Evolutionary conservation across 2,797 vertebrate genomes (phyloP).

Genomic region (Acropternis orthonyx): DNA sequence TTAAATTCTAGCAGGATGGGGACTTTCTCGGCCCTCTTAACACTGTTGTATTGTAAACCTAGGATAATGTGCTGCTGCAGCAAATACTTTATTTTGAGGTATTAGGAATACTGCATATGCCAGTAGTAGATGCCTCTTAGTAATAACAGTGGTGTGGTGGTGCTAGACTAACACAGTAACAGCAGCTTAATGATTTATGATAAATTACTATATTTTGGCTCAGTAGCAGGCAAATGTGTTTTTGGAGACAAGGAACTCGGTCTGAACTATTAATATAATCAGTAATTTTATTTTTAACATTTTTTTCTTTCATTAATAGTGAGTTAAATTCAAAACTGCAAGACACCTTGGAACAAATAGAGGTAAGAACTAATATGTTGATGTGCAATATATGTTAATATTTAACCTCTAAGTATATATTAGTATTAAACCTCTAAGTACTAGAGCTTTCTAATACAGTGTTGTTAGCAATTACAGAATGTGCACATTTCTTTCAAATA

Average conservation of each 20-base stretch:
- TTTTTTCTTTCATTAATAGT: constrained; percentile 71
- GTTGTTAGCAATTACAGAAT: neutral
- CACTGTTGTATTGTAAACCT: neutral
- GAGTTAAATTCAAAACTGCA: constrained; percentile 97
- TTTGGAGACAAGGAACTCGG: neutral
- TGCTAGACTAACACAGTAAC: neutral
- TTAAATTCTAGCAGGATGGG: neutral
- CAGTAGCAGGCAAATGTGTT: neutral
- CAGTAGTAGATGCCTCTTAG: neutral
- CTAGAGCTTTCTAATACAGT: neutral
- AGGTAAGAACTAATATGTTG: constrained; percentile 79
- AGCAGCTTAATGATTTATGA: neutral
- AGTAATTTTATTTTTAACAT: neutral
- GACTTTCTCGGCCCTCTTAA: neutral
- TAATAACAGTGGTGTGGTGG: neutral
- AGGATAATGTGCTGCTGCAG: neutral
- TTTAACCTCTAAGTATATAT: neutral
- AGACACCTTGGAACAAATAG: constrained; percentile 97
- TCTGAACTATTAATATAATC: neutral
- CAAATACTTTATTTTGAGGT: neutral
- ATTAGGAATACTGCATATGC: neutral
- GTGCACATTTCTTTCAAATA: neutral
- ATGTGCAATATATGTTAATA: neutral
- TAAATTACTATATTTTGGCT: neutral
- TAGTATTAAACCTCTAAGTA: neutral